These are phyloP conservation scores for Halichondria panicea DNA, from an alignment of 37 sponge, comb jelly and placozoan genomes.

Conservation along the genomic window DNA sequence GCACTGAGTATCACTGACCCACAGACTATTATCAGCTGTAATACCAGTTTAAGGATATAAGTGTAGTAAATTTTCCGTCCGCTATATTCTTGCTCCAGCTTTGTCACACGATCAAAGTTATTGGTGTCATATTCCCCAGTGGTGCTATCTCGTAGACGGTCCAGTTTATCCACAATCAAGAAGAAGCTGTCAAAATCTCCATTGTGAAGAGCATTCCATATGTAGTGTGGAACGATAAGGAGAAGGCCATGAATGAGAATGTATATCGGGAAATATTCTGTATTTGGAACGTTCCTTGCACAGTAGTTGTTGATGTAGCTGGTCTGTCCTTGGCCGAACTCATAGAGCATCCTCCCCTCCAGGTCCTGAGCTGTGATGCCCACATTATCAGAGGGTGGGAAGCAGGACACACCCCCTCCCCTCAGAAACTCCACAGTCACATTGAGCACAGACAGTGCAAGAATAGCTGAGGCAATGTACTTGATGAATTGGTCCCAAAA, in stretches of 20 bases:
- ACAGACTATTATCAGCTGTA: constrained; percentile 7
- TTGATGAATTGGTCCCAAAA: constrained; percentile 46
- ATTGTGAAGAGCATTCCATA: constrained; percentile 29
- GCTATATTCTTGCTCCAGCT: no score
- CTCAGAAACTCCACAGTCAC: constrained; percentile 28
- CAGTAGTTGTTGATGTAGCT: constrained; percentile 46
- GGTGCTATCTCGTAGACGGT: constrained; percentile 29
- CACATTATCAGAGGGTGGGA: neutral
- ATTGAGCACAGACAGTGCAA: constrained; percentile 27
- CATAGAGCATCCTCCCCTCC: neutral
- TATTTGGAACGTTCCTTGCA: constrained; percentile 19
- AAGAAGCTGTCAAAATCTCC: constrained; percentile 54
- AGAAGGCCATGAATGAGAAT: constrained; percentile 37
- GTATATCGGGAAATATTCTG: constrained; percentile 31
- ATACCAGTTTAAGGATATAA: constrained; percentile 30
- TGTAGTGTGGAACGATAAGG: constrained; percentile 45
- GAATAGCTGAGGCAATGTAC: constrained; percentile 25
- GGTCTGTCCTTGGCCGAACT: constrained; percentile 13
- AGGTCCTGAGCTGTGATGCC: neutral
- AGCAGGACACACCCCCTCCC: constrained; percentile 25
- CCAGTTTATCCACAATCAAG: constrained; percentile 10
- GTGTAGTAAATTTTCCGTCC: constrained; percentile 15
- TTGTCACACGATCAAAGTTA: constrained; percentile 33
- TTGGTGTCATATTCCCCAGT: constrained; percentile 42
- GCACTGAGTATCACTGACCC: constrained; percentile 21